These are phyloP conservation scores for Camelus bactrianus DNA, from an alignment of 2,113 vertebrate genomes.

Conservation along the genomic window DNA sequence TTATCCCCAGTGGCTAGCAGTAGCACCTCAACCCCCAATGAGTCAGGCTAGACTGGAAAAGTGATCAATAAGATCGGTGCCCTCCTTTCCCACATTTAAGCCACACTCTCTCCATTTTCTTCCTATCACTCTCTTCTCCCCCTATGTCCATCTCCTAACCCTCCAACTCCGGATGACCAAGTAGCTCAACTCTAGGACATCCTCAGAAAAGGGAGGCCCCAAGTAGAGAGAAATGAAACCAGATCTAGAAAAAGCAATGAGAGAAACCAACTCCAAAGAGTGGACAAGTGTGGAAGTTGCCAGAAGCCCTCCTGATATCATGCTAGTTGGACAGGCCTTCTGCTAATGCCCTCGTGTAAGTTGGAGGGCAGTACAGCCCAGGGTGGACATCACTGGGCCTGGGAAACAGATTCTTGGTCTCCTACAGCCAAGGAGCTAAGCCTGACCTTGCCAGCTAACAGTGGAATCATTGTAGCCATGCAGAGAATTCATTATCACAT, in stretches of 20 bases:
- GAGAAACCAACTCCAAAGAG: constrained; percentile 52
- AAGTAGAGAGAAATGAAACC: constrained; percentile 56
- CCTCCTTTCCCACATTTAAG: constrained; percentile 29
- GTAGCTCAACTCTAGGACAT: constrained; percentile 50
- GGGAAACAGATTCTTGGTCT: constrained; percentile 57
- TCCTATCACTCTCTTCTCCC: not conserved
- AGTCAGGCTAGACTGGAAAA: constrained; percentile 31
- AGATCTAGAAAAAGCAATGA: constrained; percentile 58
- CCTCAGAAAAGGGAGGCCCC: constrained; percentile 34
- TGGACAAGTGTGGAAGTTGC: constrained; percentile 36
- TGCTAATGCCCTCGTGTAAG: constrained; percentile 23
- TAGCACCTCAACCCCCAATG: constrained; percentile 66
- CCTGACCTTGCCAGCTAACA: constrained; percentile 66
- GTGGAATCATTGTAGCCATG: constrained; percentile 63
- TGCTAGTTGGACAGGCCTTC: constrained; percentile 45
- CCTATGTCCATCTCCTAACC: not conserved
- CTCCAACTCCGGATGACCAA: constrained; percentile 35
- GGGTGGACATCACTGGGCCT: not conserved
- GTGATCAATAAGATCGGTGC: not conserved
- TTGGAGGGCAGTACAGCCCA: constrained; percentile 34
- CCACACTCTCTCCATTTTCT: constrained; percentile 57
- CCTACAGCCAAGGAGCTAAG: constrained; percentile 63
- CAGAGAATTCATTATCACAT: constrained; percentile 76
- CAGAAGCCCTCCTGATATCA: constrained; percentile 51
- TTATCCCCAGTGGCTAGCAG: constrained; percentile 7